Conservation (phyloP, 2,113 vertebrate species). For the Microcebus griseorufus region DNA sequence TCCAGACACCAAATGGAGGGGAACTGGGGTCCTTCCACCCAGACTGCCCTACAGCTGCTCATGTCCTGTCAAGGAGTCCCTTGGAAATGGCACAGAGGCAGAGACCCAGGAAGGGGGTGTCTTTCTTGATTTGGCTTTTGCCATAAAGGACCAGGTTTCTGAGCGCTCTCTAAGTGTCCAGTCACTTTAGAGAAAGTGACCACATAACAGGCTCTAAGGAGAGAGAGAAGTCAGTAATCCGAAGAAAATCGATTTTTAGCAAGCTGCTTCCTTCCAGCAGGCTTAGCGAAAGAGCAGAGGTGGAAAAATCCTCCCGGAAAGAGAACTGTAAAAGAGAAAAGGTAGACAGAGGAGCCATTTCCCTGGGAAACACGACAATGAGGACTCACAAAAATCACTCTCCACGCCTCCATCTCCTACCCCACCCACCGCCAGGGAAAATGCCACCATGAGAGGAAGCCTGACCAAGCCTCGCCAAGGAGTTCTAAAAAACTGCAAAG, state of each 20-base stretch:
- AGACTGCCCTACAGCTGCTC: background rate
- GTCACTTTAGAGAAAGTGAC: background rate
- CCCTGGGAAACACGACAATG: background rate
- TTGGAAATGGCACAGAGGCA: background rate
- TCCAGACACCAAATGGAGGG: background rate
- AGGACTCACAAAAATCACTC: background rate
- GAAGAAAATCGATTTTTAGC: background rate
- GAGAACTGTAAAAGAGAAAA: background rate
- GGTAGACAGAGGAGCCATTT: background rate
- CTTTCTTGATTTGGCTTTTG: background rate
- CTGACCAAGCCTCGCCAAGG: background rate
- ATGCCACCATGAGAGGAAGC: background rate
- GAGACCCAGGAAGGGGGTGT: too few species aligned
- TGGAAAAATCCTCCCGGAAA: background rate
- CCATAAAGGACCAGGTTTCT: background rate
- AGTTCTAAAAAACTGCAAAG: background rate
- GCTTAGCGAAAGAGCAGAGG: background rate
- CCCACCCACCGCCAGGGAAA: background rate
- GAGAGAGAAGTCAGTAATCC: background rate
- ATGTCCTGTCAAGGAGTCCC: background rate
- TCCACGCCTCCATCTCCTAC: fast-evolving
- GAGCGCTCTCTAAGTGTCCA: background rate
- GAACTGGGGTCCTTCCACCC: background rate
- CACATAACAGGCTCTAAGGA: background rate
- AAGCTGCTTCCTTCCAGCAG: background rate